Conservation (phyloP, 2,888 invertebrate species). For the Pristionchus japonicus region DNA sequence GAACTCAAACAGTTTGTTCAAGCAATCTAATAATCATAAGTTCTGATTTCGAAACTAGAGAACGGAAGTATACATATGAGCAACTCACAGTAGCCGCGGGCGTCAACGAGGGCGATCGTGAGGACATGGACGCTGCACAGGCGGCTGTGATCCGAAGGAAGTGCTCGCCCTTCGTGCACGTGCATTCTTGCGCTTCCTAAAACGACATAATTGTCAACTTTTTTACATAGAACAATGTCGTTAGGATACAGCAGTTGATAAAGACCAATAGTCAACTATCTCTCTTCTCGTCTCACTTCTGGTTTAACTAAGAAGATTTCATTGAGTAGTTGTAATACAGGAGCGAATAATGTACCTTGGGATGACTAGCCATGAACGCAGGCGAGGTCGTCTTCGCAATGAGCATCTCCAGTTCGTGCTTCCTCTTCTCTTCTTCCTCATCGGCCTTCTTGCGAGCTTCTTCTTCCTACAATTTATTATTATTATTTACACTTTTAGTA, state of each 20-base stretch:
- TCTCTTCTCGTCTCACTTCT: too few relatives aligned
- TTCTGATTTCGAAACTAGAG: background rate
- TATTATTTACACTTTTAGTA: background rate
- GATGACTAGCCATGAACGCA: constrained; percentile 51
- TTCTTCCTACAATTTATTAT: constrained; percentile 63
- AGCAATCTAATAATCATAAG: too few relatives aligned
- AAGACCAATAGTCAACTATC: too few relatives aligned
- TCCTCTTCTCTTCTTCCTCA: constrained; percentile 66
- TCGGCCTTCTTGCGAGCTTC: constrained; percentile 67
- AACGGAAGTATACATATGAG: background rate
- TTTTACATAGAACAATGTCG: too few relatives aligned
- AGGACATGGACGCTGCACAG: constrained; percentile 10
- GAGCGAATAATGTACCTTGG: constrained; percentile 25
- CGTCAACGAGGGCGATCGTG: constrained; percentile 28
- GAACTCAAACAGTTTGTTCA: too few relatives aligned
- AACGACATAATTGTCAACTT: background rate
- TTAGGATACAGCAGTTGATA: too few relatives aligned
- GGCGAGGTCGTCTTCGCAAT: constrained; percentile 69
- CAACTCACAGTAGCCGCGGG: constrained; percentile 24
- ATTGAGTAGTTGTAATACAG: too few relatives aligned
- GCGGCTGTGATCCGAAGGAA: constrained; percentile 39
- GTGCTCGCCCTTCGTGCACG: constrained; percentile 45
- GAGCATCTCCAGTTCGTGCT: constrained; percentile 69
- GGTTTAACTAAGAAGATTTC: too few relatives aligned
- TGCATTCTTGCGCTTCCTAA: constrained; percentile 30